phyloP scores from a whole-genome alignment of 2,888 invertebrate species.

The Polydesmus complanatus region DNA sequence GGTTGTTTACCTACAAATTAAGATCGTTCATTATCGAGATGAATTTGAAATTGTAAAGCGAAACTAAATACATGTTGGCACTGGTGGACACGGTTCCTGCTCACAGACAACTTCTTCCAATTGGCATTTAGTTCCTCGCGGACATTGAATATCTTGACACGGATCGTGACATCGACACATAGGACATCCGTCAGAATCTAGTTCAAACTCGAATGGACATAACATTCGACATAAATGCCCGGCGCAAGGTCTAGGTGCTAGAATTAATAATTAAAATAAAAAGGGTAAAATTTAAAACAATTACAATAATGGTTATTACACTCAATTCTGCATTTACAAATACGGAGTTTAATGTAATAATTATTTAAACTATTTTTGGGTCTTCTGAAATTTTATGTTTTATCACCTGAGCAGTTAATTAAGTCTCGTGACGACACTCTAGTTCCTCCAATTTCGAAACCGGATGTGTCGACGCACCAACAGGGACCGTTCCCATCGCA shows the following conservation, averaged over 20 bases:
- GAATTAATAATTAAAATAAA: too few relatives aligned
- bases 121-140: slow-evolving; percentile 59
- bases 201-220: slow-evolving; percentile 66
- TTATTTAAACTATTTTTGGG: too few relatives aligned
- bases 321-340: neutral
- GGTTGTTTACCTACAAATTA: slow-evolving; percentile 49
- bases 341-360: neutral
- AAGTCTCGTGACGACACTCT: slow-evolving; percentile 29
- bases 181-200: slow-evolving; percentile 53
- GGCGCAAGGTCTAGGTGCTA: slow-evolving; percentile 52
- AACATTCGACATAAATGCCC: slow-evolving; percentile 75
- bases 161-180: slow-evolving; percentile 46
- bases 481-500: slow-evolving; percentile 25
- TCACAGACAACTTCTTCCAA: slow-evolving; percentile 62
- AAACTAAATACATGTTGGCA: slow-evolving; percentile 53
- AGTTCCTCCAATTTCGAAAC: slow-evolving; percentile 31
- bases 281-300: neutral
- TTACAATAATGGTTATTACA: neutral
- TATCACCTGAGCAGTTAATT: slow-evolving; percentile 52
- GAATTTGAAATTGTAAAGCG: slow-evolving; percentile 19
- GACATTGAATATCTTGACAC: slow-evolving; percentile 48
- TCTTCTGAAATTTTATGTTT: slow-evolving; percentile 4
- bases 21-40: neutral
- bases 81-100: slow-evolving; percentile 65
- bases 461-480: slow-evolving; percentile 40